phyloP scores from a whole-genome alignment of 2,113 vertebrate species.

The Speoplatyrhinus poulsoni region DNA sequence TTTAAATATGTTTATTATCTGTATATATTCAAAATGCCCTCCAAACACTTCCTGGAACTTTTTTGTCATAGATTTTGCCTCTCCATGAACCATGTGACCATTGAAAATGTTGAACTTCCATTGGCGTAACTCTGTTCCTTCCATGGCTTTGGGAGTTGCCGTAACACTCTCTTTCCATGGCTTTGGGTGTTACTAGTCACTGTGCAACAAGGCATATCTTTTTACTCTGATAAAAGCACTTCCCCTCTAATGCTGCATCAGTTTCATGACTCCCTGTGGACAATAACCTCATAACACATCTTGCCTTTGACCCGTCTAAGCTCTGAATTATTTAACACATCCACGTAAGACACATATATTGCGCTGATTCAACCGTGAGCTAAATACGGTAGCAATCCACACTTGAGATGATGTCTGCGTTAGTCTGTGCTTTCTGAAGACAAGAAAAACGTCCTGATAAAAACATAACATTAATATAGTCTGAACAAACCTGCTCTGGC shows the following conservation, averaged over 20 bases:
- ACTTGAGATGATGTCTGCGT: neutral
- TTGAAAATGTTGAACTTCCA: too few species aligned
- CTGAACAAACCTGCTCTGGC: neutral
- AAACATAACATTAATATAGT: neutral
- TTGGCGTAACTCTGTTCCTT: too few species aligned
- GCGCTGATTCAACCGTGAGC: slow-evolving; percentile 10
- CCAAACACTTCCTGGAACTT: too few species aligned
- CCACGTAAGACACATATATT: slow-evolving; percentile 63
- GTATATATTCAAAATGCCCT: too few species aligned
- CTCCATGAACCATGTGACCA: too few species aligned
- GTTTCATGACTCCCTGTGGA: slow-evolving; percentile 54
- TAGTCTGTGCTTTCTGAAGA: neutral
- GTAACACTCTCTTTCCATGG: too few species aligned
- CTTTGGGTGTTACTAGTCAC: slow-evolving; percentile 48
- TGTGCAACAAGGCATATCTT: slow-evolving; percentile 48
- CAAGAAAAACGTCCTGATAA: neutral
- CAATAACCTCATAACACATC: slow-evolving; percentile 46
- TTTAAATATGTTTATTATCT: too few species aligned
- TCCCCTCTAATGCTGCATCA: slow-evolving; percentile 28
- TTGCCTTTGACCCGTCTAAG: slow-evolving; percentile 38
- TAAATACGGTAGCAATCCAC: neutral
- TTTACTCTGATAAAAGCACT: slow-evolving; percentile 27
- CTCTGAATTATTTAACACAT: slow-evolving; percentile 64
- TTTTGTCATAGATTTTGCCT: too few species aligned
- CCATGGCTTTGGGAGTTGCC: too few species aligned